Evolutionary conservation across 2,888 invertebrate species (phyloP).

Genomic region (Elaeidobius kamerunicus): DNA sequence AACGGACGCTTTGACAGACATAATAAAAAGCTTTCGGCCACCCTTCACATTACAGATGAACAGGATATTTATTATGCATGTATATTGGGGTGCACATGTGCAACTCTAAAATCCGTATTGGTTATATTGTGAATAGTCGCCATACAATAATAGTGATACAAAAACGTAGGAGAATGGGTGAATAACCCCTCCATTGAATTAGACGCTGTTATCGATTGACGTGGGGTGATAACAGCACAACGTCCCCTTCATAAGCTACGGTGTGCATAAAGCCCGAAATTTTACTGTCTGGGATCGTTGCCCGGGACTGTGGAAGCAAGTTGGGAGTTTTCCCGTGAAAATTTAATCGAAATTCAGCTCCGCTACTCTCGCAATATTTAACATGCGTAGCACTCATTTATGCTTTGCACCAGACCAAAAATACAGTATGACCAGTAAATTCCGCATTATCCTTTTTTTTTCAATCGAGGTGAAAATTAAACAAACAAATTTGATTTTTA

Average conservation of each 20-base stretch:
- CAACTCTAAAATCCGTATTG: slow-evolving; percentile 15
- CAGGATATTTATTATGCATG: neutral
- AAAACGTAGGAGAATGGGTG: slow-evolving; percentile 18
- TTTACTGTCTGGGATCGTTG: slow-evolving; percentile 19
- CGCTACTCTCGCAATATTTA: no score
- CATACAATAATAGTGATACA: slow-evolving; percentile 23
- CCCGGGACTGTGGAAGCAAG: neutral
- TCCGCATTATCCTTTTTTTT: no score
- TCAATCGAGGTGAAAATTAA: no score
- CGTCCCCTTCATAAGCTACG: slow-evolving; percentile 17
- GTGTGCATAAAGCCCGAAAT: slow-evolving; percentile 23
- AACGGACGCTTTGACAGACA: neutral
- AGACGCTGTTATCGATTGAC: slow-evolving; percentile 24
- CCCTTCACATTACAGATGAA: slow-evolving; percentile 4
- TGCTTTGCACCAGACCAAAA: no score
- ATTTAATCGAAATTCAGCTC: slow-evolving; percentile 4
- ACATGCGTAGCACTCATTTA: no score
- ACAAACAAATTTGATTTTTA: no score
- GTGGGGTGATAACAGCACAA: slow-evolving; percentile 22
- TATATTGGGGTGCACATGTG: slow-evolving; percentile 17
- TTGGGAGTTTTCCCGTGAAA: neutral
- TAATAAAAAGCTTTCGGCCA: slow-evolving; percentile 2
- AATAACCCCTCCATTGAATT: slow-evolving; percentile 25
- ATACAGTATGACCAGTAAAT: no score
- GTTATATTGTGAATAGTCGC: slow-evolving; percentile 14